A percentile compares a stretch with the other conserved stretches of the same genome.
Evolutionary conservation across 2,113 vertebrate species (phyloP).

Genomic region (Sturnus vulgaris): DNA sequence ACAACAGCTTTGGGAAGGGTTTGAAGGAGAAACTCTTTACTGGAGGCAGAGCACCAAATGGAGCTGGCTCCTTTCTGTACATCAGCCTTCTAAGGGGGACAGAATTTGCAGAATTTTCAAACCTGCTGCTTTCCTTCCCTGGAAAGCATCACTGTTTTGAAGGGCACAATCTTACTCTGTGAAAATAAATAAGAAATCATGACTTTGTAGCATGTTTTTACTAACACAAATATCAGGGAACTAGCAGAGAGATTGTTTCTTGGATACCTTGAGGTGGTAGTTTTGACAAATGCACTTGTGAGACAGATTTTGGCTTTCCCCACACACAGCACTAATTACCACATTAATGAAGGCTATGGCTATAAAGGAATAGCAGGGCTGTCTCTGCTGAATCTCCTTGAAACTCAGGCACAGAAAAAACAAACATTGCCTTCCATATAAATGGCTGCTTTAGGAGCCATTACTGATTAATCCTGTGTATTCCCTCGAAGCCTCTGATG

Average conservation of each 20-base stretch:
- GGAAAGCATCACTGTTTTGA: neutral
- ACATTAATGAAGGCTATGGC: neutral
- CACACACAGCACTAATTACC: neutral
- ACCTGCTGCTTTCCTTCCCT: neutral
- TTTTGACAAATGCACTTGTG: slow-evolving; percentile 1
- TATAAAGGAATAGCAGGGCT: slow-evolving; percentile 25
- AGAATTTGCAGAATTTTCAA: neutral
- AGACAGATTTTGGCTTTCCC: neutral
- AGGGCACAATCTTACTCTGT: neutral
- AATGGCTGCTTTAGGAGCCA: slow-evolving; percentile 1
- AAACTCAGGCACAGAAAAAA: neutral
- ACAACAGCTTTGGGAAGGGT: neutral
- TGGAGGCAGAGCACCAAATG: neutral
- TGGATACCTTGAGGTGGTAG: neutral
- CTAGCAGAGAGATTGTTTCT: neutral
- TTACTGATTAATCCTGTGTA: neutral
- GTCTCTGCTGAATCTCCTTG: neutral
- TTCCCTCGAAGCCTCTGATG: neutral
- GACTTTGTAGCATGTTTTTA: neutral
- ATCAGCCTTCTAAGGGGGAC: neutral
- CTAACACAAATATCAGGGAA: neutral
- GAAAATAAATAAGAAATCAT: neutral
- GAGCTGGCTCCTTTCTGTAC: neutral
- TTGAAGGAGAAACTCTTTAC: neutral
- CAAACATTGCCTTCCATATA: slow-evolving; percentile 18